phyloP scores from a whole-genome alignment of 2,888 invertebrate genomes.

The Caenorhabditis sulstoni region DNA sequence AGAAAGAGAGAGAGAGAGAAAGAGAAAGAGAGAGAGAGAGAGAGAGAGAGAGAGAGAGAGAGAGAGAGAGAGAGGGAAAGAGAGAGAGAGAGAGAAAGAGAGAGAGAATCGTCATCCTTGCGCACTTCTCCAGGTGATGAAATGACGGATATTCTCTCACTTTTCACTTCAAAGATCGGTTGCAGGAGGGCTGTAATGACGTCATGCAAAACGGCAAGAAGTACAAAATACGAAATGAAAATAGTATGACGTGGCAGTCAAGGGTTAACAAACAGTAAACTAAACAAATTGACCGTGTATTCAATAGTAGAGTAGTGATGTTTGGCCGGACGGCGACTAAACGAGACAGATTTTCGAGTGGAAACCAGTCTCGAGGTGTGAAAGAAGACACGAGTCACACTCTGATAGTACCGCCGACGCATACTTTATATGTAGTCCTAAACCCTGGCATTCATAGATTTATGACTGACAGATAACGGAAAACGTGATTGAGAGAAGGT shows the following conservation, averaged over 20 bases:
- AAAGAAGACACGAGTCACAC: slow-evolving; percentile 25
- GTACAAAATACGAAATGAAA: not conserved
- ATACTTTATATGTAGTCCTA: not conserved
- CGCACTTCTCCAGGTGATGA: slow-evolving; percentile 16
- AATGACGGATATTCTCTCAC: slow-evolving; percentile 24
- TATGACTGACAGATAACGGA: slow-evolving; percentile 17
- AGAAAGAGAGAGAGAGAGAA: slow-evolving; percentile 7
- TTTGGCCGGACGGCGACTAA: slow-evolving; percentile 4
- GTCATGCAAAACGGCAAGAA: not conserved
- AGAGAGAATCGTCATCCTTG: slow-evolving; percentile 28
- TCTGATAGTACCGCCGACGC: slow-evolving; percentile 14
- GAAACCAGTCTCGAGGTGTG: slow-evolving; percentile 28
- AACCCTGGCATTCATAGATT: slow-evolving; percentile 13
- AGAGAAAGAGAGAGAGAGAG: slow-evolving; percentile 7
- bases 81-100: slow-evolving; percentile 7
- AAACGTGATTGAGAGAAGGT: not conserved
- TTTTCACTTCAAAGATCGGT: slow-evolving; percentile 24
- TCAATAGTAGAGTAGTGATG: not conserved
- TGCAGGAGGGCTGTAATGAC: not conserved
- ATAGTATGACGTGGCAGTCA: not conserved
- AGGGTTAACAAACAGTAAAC: too few species aligned
- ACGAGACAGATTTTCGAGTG: slow-evolving; percentile 24
- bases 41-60: not conserved
- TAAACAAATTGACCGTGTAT: too few species aligned
- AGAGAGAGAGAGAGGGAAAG: slow-evolving; percentile 2